These are phyloP conservation scores for Gymnothorax reevesii DNA, from an alignment of 2,797 vertebrate genomes.

Conservation along the genomic window DNA sequence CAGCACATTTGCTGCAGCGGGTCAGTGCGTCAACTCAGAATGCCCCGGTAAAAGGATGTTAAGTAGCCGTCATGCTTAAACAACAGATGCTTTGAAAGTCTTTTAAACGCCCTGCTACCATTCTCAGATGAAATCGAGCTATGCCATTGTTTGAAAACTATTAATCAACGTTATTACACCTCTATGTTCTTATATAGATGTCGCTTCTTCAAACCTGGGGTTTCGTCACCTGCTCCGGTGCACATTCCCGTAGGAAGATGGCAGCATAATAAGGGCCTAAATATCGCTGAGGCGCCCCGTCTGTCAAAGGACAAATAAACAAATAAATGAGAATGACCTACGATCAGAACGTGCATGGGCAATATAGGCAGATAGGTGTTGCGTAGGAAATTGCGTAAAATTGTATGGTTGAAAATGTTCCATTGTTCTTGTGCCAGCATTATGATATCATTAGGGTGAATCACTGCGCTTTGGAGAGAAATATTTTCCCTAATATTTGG, in stretches of 20 bases:
- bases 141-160: not conserved
- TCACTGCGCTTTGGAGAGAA: not conserved
- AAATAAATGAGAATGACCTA: not conserved
- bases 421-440: not conserved
- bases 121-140: not conserved
- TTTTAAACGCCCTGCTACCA: not conserved
- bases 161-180: too few relatives aligned
- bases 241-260: not conserved
- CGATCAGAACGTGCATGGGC: not conserved
- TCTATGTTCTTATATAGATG: too few relatives aligned
- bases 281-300: not conserved
- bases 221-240: too few relatives aligned
- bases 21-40: conserved; percentile 5
- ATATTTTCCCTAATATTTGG: not conserved
- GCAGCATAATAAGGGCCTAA: not conserved
- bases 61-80: not conserved
- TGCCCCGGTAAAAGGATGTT: conserved; percentile 7
- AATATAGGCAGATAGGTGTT: not conserved
- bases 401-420: not conserved
- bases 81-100: not conserved
- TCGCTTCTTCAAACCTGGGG: too few relatives aligned
- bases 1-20: not conserved
- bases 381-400: not conserved
- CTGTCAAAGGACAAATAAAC: not conserved
- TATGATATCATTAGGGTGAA: not conserved